These are phyloP conservation scores for Drosophila robusta DNA, from an alignment of 2,888 invertebrate genomes.

Conservation along the genomic window DNA sequence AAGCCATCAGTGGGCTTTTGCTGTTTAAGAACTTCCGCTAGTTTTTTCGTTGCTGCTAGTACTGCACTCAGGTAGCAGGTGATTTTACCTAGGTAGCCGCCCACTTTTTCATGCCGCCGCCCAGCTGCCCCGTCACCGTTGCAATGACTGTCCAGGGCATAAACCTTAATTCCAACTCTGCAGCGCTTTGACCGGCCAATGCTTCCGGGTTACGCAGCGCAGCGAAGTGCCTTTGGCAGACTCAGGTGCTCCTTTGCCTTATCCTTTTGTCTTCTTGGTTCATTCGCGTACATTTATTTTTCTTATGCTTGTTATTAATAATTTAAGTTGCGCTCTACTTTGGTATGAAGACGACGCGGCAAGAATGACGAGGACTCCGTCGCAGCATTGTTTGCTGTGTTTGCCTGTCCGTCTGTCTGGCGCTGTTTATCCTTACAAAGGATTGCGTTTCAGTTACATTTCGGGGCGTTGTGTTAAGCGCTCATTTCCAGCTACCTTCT, in stretches of 20 bases:
- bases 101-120: slow-evolving; percentile 18
- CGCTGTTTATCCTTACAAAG: slow-evolving; percentile 65
- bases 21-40: slow-evolving; percentile 32
- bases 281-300: slow-evolving; percentile 74
- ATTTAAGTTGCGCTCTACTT: slow-evolving; percentile 75
- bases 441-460: slow-evolving; percentile 76
- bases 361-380: slow-evolving; percentile 26
- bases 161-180: slow-evolving; percentile 56
- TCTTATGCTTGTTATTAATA: slow-evolving; percentile 79
- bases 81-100: slow-evolving; percentile 11
- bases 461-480: slow-evolving; percentile 68
- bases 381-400: slow-evolving; percentile 51
- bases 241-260: slow-evolving; percentile 50
- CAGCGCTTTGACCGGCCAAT: slow-evolving; percentile 51
- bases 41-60: background rate
- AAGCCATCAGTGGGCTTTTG: slow-evolving; percentile 2
- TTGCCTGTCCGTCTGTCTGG: slow-evolving; percentile 28
- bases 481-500: slow-evolving; percentile 42
- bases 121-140: slow-evolving; percentile 6
- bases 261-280: slow-evolving; percentile 54
- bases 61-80: slow-evolving; percentile 12
- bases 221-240: slow-evolving; percentile 31
- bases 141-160: slow-evolving; percentile 56
- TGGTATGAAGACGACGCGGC: slow-evolving; percentile 47
- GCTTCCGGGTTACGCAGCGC: slow-evolving; percentile 49